Evolutionary conservation across 2,888 invertebrate genomes (phyloP).

Genomic region (Drosophila testacea): DNA sequence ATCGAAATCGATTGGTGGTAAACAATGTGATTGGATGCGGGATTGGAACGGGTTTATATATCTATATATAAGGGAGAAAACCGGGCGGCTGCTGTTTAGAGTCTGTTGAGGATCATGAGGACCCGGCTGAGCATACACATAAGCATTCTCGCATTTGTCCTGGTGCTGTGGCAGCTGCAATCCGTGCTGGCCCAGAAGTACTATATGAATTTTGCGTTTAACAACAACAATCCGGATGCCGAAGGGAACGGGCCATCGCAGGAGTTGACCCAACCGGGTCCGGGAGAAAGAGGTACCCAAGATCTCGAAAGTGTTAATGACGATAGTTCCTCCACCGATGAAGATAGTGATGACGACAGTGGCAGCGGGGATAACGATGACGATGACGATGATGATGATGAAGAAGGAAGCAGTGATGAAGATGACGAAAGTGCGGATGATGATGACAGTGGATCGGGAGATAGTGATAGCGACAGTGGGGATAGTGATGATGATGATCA

Average conservation of each 20-base stretch:
- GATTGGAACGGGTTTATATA: constrained; percentile 29
- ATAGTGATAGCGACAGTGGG: background rate
- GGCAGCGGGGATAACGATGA: background rate
- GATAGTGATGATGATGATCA: background rate
- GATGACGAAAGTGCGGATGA: background rate
- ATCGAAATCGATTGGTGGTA: constrained; percentile 51
- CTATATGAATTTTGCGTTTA: constrained; percentile 74
- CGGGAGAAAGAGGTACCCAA: too few species aligned
- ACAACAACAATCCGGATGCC: constrained; percentile 64
- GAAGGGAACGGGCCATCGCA: background rate
- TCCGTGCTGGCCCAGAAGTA: constrained; percentile 61
- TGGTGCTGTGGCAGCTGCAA: constrained; percentile 50
- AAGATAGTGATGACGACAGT: background rate
- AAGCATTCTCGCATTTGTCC: constrained; percentile 45
- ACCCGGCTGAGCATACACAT: constrained; percentile 54
- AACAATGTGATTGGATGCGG: constrained; percentile 51
- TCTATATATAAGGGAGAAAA: constrained; percentile 74
- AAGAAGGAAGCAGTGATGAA: constrained; percentile 10
- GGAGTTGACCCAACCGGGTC: background rate
- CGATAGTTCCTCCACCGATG: background rate
- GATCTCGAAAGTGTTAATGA: background rate
- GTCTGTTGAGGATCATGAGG: constrained; percentile 53
- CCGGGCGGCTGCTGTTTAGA: constrained; percentile 52
- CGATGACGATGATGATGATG: background rate
- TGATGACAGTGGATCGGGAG: background rate